A percentile compares a stretch with the other conserved stretches of the same genome.
These are phyloP conservation scores for Bellardia bayeri DNA, from an alignment of 2,888 invertebrate genomes.

Conservation along the genomic window DNA sequence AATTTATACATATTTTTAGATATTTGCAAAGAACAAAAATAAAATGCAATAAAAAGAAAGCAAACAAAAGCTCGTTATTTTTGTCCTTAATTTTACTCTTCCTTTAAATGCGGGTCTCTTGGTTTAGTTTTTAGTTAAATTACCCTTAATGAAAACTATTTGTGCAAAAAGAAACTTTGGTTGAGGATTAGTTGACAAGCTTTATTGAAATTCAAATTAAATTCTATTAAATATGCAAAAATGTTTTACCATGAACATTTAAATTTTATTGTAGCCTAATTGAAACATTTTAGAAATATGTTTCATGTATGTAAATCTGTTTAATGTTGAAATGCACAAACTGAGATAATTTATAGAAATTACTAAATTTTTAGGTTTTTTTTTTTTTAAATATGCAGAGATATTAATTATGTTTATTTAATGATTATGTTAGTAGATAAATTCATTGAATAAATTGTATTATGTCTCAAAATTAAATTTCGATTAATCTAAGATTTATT, in stretches of 20 bases:
- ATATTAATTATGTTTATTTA: not conserved
- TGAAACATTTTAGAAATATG: not conserved
- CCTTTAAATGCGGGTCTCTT: no score
- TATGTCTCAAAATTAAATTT: no score
- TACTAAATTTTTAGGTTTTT: no score
- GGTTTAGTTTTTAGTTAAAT: slow-evolving; percentile 4
- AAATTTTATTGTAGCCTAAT: not conserved
- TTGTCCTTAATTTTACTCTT: not conserved
- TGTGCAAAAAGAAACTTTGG: not conserved
- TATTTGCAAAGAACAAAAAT: not conserved
- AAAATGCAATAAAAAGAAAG: not conserved
- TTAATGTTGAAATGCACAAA: not conserved
- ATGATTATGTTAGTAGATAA: not conserved
- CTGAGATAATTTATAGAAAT: not conserved
- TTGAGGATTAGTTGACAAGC: not conserved
- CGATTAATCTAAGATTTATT: no score
- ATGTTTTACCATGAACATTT: not conserved
- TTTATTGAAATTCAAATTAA: slow-evolving; percentile 8
- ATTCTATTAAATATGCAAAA: slow-evolving; percentile 7
- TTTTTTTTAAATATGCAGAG: no score
- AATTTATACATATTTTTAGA: slow-evolving; percentile 9
- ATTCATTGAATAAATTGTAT: not conserved
- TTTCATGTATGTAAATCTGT: not conserved
- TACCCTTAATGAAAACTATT: slow-evolving; percentile 7
- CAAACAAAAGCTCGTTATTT: slow-evolving; percentile 23